Conservation (phyloP, 2,113 vertebrate genomes). For the Salvelinus sp. region DNA sequence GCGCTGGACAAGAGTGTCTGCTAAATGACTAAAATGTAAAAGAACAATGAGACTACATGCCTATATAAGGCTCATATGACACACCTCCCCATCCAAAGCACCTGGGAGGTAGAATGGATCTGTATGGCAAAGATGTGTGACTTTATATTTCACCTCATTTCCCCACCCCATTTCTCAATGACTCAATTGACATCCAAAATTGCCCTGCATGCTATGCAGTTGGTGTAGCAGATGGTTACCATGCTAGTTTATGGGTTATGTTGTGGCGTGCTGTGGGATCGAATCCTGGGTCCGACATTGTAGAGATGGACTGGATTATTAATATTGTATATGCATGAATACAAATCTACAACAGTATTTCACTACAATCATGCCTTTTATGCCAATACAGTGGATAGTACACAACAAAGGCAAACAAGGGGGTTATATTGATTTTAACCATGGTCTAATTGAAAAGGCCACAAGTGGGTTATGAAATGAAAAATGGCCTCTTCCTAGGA, state of each 20-base stretch:
- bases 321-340: too few species aligned
- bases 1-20: too few species aligned
- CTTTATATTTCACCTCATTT: slow-evolving; percentile 28
- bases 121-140: neutral
- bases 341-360: too few species aligned
- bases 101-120: slow-evolving; percentile 24
- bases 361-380: too few species aligned
- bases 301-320: too few species aligned
- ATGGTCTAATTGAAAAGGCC: slow-evolving; percentile 54
- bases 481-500: slow-evolving; percentile 65
- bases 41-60: slow-evolving; percentile 21
- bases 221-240: too few species aligned
- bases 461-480: slow-evolving; percentile 65
- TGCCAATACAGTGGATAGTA: neutral
- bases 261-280: too few species aligned
- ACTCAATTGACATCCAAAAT: slow-evolving; percentile 4
- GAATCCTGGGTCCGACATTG: too few species aligned
- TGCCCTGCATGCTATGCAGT: neutral
- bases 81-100: neutral
- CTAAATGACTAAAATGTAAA: neutral
- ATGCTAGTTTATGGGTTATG: too few species aligned
- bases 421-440: neutral
- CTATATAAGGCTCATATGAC: neutral
- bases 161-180: too few species aligned
- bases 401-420: neutral